These are phyloP conservation scores for Centruroides sculpturatus DNA, from an alignment of 1,140 invertebrate species.

Conservation along the genomic window DNA sequence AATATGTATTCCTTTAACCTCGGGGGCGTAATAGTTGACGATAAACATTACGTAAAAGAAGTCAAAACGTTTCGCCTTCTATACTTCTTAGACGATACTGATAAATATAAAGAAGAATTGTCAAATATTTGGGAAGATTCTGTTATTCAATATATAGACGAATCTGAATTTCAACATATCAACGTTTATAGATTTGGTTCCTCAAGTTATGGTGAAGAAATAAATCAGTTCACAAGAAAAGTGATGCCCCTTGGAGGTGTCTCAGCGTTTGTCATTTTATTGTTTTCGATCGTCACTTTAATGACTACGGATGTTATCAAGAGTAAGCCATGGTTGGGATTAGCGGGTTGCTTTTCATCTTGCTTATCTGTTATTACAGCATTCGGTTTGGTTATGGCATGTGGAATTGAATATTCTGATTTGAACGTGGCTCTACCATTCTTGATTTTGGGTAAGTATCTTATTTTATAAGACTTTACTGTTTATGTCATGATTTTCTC, in stretches of 20 bases:
- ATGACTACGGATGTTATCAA: slow-evolving; percentile 71
- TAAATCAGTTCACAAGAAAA: slow-evolving; percentile 73
- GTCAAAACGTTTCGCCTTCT: slow-evolving; percentile 67
- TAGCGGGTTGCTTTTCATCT: slow-evolving; percentile 80
- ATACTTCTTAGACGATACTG: slow-evolving; percentile 74
- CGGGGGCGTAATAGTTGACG: slow-evolving; percentile 56
- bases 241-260: slow-evolving; percentile 74
- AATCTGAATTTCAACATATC: slow-evolving; percentile 62
- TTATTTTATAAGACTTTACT: not conserved
- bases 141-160: slow-evolving; percentile 57
- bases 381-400: slow-evolving; percentile 77
- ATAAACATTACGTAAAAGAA: slow-evolving; percentile 50
- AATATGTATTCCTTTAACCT: slow-evolving; percentile 73
- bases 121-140: slow-evolving; percentile 68
- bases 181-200: slow-evolving; percentile 67
- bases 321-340: slow-evolving; percentile 75
- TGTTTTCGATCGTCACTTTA: slow-evolving; percentile 50
- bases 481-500: not conserved
- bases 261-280: slow-evolving; percentile 48
- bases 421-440: slow-evolving; percentile 88
- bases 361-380: slow-evolving; percentile 73
- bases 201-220: slow-evolving; percentile 65
- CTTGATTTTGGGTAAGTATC: slow-evolving; percentile 73
- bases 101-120: slow-evolving; percentile 54
- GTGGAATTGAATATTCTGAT: slow-evolving; percentile 79